phyloP scores from a whole-genome alignment of 1,140 invertebrate species.

The Diploscapter pachys region DNA sequence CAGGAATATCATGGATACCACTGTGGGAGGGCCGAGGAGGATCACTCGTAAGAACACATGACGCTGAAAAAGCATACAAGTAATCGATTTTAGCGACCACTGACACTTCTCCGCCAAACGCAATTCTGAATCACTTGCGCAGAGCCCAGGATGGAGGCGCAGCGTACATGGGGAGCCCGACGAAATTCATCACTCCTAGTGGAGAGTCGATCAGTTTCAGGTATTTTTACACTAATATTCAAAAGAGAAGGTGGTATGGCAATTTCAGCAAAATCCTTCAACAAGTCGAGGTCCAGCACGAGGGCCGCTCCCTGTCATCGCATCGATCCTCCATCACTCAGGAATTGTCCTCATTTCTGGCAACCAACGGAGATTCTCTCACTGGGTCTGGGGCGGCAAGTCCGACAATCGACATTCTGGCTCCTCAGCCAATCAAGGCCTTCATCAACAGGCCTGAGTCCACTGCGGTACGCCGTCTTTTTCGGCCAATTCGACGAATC shows the following conservation, averaged over 20 bases:
- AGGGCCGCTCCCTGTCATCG: background rate
- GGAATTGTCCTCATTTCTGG: background rate
- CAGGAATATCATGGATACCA: too few species aligned
- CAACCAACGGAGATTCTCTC: conserved; percentile 3
- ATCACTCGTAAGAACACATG: too few species aligned
- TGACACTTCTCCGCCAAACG: conserved; percentile 25
- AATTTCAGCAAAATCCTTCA: conserved; percentile 36
- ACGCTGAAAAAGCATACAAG: too few species aligned
- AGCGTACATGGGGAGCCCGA: conserved; percentile 31
- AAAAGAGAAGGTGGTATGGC: background rate
- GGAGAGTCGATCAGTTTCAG: conserved; percentile 34
- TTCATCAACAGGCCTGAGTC: conserved; percentile 6
- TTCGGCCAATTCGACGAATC: background rate
- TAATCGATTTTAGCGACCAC: background rate
- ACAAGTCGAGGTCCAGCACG: conserved; percentile 27
- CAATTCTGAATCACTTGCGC: conserved; percentile 10
- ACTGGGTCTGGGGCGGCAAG: conserved; percentile 15
- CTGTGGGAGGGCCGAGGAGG: too few species aligned
- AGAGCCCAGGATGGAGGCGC: background rate
- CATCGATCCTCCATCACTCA: background rate
- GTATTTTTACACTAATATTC: background rate
- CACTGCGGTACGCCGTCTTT: background rate
- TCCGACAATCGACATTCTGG: conserved; percentile 25
- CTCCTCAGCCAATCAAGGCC: conserved; percentile 2
- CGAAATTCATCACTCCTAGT: conserved; percentile 34